Base-by-base conservation (phyloP, 2,797 vertebrate genomes). In the Tenualosa ilisha region DNA sequence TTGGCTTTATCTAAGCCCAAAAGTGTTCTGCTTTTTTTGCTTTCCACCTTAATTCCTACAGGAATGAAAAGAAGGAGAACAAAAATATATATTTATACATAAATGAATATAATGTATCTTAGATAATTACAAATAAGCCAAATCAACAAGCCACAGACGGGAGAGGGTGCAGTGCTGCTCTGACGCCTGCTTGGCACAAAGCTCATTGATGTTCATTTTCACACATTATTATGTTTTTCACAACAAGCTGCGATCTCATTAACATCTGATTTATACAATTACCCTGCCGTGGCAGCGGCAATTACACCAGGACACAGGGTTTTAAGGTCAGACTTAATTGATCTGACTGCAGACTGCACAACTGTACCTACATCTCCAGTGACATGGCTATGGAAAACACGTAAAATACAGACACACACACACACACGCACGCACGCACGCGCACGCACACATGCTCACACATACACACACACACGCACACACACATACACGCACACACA, bases 261-360 rank as follows among this genome's bases (percentile, higher is more conserved):
- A 97, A 94, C 92, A 95, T 93, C 88, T 95, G 94, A 97, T 97
- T 97, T 97, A 96, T 93, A 95, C 95, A 96, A 97, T 95, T 97
- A 96, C 91, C 93, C 91, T 90, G 92, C 93, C 95, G 95, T 93
- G 90, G 92, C 94, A 92, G 92, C 94, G 96, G 95, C 95, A 97
- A 97, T 96, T 96, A 97, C 96, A 96, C 94, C 96, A 96, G 94
- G 94, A 95, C 95, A 97, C 94, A 94, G 94, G 93, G 96, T 96
- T 93, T 94, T 96, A 95, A 97, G 95, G 96, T 96, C 95, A 95
- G 85, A 93, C 92, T 95, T 97, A 96, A 96, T 97, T 97, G 96
- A 96, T 95, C 95, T 92, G 92, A 93, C 91, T 92, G 93, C 94
- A 96, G 96, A 95, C 94, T 94, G 93, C 91, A 93, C 88, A 20